Evolutionary conservation across 2,888 invertebrate genomes (phyloP), one percentile per base, ranked within the genome.

Genomic region (Melipona bicolor): DNA sequence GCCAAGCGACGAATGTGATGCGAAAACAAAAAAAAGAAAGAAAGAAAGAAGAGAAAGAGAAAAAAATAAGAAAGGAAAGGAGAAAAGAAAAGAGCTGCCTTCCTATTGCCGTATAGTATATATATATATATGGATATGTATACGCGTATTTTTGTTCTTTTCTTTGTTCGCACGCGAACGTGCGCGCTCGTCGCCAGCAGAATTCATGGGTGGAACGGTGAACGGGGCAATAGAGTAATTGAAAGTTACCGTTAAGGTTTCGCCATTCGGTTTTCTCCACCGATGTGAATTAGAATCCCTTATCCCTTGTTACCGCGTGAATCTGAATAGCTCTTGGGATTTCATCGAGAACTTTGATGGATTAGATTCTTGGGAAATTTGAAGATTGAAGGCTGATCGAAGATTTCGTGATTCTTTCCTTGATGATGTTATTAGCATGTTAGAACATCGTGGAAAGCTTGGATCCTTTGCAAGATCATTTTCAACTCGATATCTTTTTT

Each of bases 171-270:
- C 21, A 15, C 13, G 43, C 27, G 69, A 27, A 27, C 61, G 21
- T 15, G n/a, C 36, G 43, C 64, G 32, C 13, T 32, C 64, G 27
- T 61, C 61, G 17, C 61, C 17, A 24, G 17, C 19, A n/a, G 64
- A 27, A 71, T 71, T 71, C 71, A 65, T 21, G 36, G 56, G 2
- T n/a, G 24, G 24, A 64, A 36, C 56, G 70, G 65, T n/a, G 79
- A 69, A 79, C 73, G 36, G 71, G 72, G 81, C 81, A 78, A 81
- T 81, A 68, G 81, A n/a, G 56, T 81, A 79, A 81, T 79, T 81
- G 81, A 73, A 81, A 79, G 68, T 64, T 65, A 72, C 54, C 54
- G 56, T 67, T 67, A 21, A 67, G 43, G 21, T 17, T 24, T 27
- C 54, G 52, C 64, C 36, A 27, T 65, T 65, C 27, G 62, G 19